These are phyloP conservation scores for Heliconius hortense DNA, from an alignment of 2,888 invertebrate genomes.

Conservation along the genomic window DNA sequence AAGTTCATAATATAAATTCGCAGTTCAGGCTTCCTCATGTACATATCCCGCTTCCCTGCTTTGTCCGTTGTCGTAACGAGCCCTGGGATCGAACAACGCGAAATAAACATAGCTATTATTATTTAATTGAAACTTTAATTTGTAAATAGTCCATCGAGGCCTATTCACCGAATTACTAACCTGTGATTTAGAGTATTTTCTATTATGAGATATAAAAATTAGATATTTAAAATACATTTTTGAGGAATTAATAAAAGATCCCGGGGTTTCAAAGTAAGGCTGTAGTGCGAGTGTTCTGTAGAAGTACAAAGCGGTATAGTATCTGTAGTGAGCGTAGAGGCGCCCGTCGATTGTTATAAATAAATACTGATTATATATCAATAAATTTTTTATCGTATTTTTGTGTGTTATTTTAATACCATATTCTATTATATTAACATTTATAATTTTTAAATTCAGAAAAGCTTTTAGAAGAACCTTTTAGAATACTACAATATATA, in stretches of 20 bases:
- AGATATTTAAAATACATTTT: background rate
- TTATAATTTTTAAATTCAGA: background rate
- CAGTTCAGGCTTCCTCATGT: constrained; percentile 3
- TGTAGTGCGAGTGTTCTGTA: constrained; percentile 51
- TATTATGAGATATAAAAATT: constrained; percentile 1
- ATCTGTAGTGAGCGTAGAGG: constrained; percentile 44
- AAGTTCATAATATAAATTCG: constrained; percentile 17
- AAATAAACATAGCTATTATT: background rate
- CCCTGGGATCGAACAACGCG: constrained; percentile 30
- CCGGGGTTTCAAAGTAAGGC: constrained; percentile 48
- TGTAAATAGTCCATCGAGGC: constrained; percentile 25
- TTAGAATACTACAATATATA: background rate
- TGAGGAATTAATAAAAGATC: background rate
- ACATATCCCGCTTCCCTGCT: constrained; percentile 28
- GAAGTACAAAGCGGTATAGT: constrained; percentile 47
- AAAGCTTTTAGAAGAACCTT: too few relatives aligned
- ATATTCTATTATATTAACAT: background rate
- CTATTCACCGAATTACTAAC: constrained; percentile 40
- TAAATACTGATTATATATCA: constrained; percentile 77
- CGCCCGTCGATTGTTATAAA: constrained; percentile 72
- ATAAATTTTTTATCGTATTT: constrained; percentile 77
- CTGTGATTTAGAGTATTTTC: constrained; percentile 40
- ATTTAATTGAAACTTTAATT: constrained; percentile 3
- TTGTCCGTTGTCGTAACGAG: constrained; percentile 10
- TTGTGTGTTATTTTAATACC: constrained; percentile 36